Base-by-base conservation (phyloP, 2,797 vertebrate species). In the Dromococcyx pavoninus region DNA sequence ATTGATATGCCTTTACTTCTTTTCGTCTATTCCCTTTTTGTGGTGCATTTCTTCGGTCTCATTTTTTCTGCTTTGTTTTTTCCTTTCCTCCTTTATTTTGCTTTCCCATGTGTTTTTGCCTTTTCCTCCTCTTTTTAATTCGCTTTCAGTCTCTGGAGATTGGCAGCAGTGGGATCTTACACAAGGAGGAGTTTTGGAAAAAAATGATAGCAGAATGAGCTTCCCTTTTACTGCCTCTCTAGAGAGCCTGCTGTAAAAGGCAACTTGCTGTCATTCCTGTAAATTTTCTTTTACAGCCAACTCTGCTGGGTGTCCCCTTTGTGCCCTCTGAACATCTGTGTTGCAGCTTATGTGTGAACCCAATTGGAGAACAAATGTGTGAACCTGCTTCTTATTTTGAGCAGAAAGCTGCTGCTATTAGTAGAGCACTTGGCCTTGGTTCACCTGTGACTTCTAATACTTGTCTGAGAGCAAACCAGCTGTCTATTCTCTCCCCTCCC, bases 301-400 rank as follows among this genome's bases (percentile, higher is more conserved):
- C 94, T 91, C 95, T 93, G 89, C 72, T 94, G 93, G 93, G 82
- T 70, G 89, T 95, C 93, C 89, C 93, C 96, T 95, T 91, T 93
- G 61, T 95, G 95, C 93, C 94, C 94, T 96, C 73, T 53, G 93
- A 95, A 92, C 94, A 97, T 96, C 95, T 97, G 94, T 78, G 85
- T 81, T 94, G 79, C 76, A 91, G 89, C 70, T 96, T 88, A 84
- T 17, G 35, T 70, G 89, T 95, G 88, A 94, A 91, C 82, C 23
- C 87, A 88, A 92, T 23, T 57, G 60, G 35, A 92, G 91, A 95
- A 73, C 73, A 92, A 97, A 94, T 72, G 73, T 88, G 66, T 89
- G 85, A 95, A 93, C 51, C 93, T 96, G 92, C 91, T 94, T 89
- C 92, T 94, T 93, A 91, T 75, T 96, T 92, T 78, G 92, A 92